Conservation (phyloP, 2,888 invertebrate species). For the Julus scanicus region DNA sequence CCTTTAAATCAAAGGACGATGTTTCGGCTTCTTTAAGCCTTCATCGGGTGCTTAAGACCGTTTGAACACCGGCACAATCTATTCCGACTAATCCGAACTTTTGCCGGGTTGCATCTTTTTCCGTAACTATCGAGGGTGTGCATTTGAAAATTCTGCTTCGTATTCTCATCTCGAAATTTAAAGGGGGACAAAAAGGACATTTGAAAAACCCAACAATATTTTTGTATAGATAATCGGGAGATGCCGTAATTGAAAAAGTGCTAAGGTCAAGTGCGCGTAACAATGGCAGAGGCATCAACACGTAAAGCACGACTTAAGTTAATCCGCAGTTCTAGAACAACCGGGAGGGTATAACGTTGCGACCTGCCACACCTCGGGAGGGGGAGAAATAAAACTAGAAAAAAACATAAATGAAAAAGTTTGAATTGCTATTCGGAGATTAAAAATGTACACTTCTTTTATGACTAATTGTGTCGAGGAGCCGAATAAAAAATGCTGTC, state of each 20-base stretch:
- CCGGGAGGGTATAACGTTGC: background rate
- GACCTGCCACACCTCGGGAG: background rate
- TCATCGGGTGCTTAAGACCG: too few relatives aligned
- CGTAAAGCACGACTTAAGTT: background rate
- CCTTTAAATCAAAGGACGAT: too few relatives aligned
- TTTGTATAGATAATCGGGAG: too few relatives aligned
- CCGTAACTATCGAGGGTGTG: too few relatives aligned
- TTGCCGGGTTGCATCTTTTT: too few relatives aligned
- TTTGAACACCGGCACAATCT: too few relatives aligned
- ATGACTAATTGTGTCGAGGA: slow-evolving; percentile 24
- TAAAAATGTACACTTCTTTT: slow-evolving; percentile 44
- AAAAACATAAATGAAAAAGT: background rate
- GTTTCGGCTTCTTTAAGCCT: too few relatives aligned
- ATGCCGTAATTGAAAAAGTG: background rate
- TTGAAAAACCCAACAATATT: too few relatives aligned
- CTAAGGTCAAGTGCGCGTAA: background rate
- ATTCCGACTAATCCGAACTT: too few relatives aligned
- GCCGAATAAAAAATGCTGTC: background rate
- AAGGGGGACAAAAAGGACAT: too few relatives aligned
- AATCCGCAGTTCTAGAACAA: background rate
- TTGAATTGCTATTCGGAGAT: background rate
- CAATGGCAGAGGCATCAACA: background rate
- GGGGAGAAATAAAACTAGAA: background rate
- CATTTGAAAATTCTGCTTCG: too few relatives aligned
- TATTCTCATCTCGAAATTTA: too few relatives aligned